Base-by-base conservation (phyloP, 2,113 vertebrate genomes). In the Ursus arctos region DNA sequence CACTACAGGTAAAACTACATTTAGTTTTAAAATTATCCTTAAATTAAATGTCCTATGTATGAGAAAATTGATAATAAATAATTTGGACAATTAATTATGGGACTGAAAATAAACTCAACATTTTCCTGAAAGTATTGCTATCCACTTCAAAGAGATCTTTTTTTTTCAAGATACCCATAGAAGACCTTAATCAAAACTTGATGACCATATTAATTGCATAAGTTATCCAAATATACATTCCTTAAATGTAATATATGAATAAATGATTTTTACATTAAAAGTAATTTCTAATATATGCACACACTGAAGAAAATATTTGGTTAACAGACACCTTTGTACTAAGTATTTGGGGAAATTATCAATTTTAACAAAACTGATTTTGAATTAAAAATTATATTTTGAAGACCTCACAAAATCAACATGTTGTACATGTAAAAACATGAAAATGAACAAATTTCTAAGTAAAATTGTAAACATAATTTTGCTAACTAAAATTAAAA, bases 401-500 rank as follows among this genome's bases (percentile, higher is more conserved):
- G 2, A 92, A 95, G 28, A 61, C 12, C 43, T 8, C 18, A 10
- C 3, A 91, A 95, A 85, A 86, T 59, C 12, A 92, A 40, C 71
- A 85, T 36, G 24, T n/a, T 67, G 65, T 69, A 43, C 6, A 40
- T n/a, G 2, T 76, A 83, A 71, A 86, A 71, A 47, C 2, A n/a
- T 47, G 63, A 91, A 81, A 79, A 51, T 82, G 13, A 82, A 72
- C 6, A 80, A 36, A 61, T 59, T 94, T 77, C 7, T 87, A 76
- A 88, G 49, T 11, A 83, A 86, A 79, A 86, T 72, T 92, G 11
- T 87, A 71, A 43, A 43, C 1, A 55, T 86, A 57, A 83, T 69
- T 77, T 95, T 93, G 3, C 21, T 80, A 82, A 65, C 9, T 74
- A 92, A 95, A 82, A 89, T 86, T 74, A 59, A 72, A 72, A 97